Base-by-base conservation (phyloP, 2,888 invertebrate species). In the Theretra japonica region DNA sequence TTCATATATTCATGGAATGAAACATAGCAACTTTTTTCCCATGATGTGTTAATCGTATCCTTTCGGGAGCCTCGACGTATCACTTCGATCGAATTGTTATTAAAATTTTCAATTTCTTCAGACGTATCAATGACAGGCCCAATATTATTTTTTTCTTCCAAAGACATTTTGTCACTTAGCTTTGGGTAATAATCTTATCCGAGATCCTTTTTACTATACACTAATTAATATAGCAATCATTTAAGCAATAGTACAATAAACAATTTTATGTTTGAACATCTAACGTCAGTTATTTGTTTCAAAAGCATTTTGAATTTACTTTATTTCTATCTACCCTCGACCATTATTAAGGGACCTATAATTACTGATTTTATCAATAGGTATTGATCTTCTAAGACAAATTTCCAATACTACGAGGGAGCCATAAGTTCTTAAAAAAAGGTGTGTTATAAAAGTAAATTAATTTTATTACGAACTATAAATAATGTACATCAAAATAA, bases 61-160 rank as follows among this genome's bases (percentile, higher is more conserved):
- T 81, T 77, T 76, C 80, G 80, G 69, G 82, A 78, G 78, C 87
- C 88, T 90, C 88, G 90, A 74, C 94, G 84, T 75, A 94, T 83
- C 73, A 86, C 80, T 89, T 94, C 94, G 70, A 93, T 80, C 6
- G 91, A 88, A 77, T 86, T 72, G 53, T 60, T 84, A 75, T 82
- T 74, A 73, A 74, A 80, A 79, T 80, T 76, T 76, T 80, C 82
- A 73, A 73, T 76, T 73, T 78, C 80, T 75, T 84, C 78, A 73
- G 80, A 76, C 25, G 73, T 79, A 75, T 84, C 83, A 74, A 79
- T 84, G 85, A 78, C 80, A 78, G 73, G 21, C 65, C 19, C 65
- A 33, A n/a, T 73, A 72, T 71, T 73, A 59, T 73, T 78, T 73
- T 73, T 69, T 65, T 73, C 60, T 28, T 71, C 68, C 58, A 53